A percentile compares a stretch with the other conserved stretches of the same genome.
These are phyloP conservation scores for Hetaerina americana DNA, from an alignment of 1,140 invertebrate genomes.

Conservation along the genomic window DNA sequence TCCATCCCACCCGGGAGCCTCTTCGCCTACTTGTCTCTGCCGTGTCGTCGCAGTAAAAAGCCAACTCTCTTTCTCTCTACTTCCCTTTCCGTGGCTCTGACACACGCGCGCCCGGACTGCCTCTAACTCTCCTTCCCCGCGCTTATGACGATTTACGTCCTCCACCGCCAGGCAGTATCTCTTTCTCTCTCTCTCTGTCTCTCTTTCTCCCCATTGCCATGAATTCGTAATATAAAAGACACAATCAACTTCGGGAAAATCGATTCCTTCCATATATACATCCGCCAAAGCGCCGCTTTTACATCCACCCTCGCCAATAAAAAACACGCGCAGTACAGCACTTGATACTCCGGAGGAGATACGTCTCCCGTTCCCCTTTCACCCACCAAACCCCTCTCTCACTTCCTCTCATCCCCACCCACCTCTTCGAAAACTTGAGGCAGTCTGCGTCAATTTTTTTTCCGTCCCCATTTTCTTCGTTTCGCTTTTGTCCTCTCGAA, in stretches of 20 bases:
- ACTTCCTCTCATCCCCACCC: too few species aligned
- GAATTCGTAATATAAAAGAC: neutral
- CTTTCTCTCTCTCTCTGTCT: too few species aligned
- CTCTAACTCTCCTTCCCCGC: too few species aligned
- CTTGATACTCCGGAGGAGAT: neutral
- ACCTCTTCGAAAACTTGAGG: too few species aligned
- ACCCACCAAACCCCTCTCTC: too few species aligned
- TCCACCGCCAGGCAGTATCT: neutral
- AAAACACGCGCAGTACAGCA: neutral
- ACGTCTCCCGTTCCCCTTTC: too few species aligned
- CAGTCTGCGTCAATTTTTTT: too few species aligned
- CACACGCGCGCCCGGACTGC: too few species aligned
- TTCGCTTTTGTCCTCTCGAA: neutral
- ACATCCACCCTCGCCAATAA: neutral
- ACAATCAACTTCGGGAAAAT: neutral
- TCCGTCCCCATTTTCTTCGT: neutral
- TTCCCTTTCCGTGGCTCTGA: too few species aligned
- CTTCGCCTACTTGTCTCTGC: too few species aligned
- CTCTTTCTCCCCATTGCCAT: neutral
- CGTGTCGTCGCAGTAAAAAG: neutral
- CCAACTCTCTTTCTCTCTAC: neutral
- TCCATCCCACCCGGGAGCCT: too few species aligned
- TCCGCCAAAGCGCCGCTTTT: neutral
- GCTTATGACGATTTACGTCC: neutral
- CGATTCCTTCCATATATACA: neutral